Conservation (phyloP, 2,113 vertebrate species). For the Gopherus evgoodei region DNA sequence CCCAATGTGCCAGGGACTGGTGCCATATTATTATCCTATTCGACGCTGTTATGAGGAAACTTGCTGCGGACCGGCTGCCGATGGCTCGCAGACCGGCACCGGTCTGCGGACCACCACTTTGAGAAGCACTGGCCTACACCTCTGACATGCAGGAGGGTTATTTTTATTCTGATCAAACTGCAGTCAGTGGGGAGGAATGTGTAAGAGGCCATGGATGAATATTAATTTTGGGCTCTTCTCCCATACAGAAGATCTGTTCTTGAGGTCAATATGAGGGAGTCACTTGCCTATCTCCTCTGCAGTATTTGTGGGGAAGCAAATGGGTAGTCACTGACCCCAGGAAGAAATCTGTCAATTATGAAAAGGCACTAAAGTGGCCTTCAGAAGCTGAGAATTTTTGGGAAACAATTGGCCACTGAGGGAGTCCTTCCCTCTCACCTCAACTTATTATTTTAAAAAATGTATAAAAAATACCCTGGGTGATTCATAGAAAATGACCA, state of each 20-base stretch:
- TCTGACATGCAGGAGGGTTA: not conserved
- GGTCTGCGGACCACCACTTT: no score
- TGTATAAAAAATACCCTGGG: not conserved
- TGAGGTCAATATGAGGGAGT: not conserved
- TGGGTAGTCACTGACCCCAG: fast-evolving
- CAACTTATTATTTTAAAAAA: not conserved
- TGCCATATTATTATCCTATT: no score
- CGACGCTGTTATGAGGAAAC: no score
- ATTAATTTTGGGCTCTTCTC: not conserved
- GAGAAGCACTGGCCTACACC: not conserved
- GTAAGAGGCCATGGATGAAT: not conserved
- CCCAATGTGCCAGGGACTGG: no score
- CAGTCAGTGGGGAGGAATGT: not conserved
- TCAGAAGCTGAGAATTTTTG: not conserved
- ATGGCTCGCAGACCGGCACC: no score
- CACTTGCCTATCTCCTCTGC: not conserved
- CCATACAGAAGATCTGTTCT: not conserved
- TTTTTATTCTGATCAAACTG: conserved; percentile 28
- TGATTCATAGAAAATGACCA: not conserved
- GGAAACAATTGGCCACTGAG: not conserved
- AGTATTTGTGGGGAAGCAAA: not conserved
- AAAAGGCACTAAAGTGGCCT: not conserved
- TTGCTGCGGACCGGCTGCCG: no score
- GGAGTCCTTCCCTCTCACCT: not conserved
- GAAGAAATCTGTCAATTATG: not conserved